These are phyloP conservation scores for Aramus guarauna DNA, from an alignment of 2,113 vertebrate species.

Conservation along the genomic window DNA sequence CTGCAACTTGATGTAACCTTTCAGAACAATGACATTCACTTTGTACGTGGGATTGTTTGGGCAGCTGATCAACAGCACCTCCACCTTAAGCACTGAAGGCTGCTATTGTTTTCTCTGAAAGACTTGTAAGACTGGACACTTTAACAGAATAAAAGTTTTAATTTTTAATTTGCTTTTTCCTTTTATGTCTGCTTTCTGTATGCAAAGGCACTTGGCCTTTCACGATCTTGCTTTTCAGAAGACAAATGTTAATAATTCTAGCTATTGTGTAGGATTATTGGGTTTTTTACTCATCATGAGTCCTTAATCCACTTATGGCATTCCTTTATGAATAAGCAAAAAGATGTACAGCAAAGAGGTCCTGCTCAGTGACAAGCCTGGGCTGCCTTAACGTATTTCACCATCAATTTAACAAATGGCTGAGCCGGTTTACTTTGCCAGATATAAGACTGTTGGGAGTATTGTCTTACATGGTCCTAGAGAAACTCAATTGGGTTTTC, in stretches of 20 bases:
- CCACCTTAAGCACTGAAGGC: background rate
- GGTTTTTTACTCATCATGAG: background rate
- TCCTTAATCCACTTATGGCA: background rate
- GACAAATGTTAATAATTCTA: background rate
- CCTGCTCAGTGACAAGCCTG: background rate
- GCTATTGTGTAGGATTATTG: background rate
- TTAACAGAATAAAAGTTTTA: slow-evolving; percentile 38
- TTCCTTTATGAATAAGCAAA: background rate
- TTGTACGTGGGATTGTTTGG: background rate
- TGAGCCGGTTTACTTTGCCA: background rate
- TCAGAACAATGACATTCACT: background rate
- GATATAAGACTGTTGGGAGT: background rate
- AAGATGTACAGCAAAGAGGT: background rate
- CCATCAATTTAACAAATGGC: background rate
- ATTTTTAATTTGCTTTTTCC: slow-evolving; percentile 28
- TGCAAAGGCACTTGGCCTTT: background rate
- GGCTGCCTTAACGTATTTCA: background rate
- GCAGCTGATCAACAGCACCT: slow-evolving; percentile 33
- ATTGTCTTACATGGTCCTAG: background rate
- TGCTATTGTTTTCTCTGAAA: slow-evolving; percentile 8
- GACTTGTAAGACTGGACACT: slow-evolving; percentile 44
- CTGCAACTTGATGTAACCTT: background rate
- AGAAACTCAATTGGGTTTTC: background rate
- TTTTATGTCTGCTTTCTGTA: background rate
- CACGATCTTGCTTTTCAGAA: background rate